Evolutionary conservation across 2,888 invertebrate genomes (phyloP).

Genomic region (Gymnocheta viridis): DNA sequence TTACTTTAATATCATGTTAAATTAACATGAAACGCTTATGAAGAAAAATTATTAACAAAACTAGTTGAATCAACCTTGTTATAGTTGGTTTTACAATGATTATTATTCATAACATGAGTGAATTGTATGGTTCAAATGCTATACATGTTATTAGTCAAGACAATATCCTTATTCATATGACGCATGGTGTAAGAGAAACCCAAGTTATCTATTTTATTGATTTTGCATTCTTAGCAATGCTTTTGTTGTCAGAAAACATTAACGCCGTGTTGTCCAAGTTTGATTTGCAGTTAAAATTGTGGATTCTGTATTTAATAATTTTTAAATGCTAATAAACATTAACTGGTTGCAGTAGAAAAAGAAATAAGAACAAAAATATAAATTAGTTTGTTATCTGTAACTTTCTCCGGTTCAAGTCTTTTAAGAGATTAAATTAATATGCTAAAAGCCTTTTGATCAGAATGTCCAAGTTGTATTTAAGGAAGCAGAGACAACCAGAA

Average conservation of each 20-base stretch:
- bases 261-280: slow-evolving; percentile 34
- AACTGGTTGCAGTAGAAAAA: background rate
- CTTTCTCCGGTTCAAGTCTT: slow-evolving; percentile 1
- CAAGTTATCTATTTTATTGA: slow-evolving; percentile 37
- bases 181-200: background rate
- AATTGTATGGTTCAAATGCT: too few relatives aligned
- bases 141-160: background rate
- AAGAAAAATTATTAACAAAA: too few relatives aligned
- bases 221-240: slow-evolving; percentile 30
- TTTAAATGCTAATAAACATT: background rate
- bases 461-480: background rate
- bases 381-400: background rate
- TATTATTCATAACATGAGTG: too few relatives aligned
- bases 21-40: too few relatives aligned
- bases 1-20: too few relatives aligned
- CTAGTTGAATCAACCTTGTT: too few relatives aligned
- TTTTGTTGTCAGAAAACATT: slow-evolving; percentile 29
- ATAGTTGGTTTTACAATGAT: too few relatives aligned
- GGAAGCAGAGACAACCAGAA: background rate
- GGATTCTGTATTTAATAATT: background rate
- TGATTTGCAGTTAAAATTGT: slow-evolving; percentile 1
- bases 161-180: background rate
- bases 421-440: slow-evolving; percentile 7
- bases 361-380: background rate
- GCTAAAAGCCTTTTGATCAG: background rate